Base-by-base conservation (phyloP, 2,797 vertebrate genomes). In the Anabacerthia variegaticeps region DNA sequence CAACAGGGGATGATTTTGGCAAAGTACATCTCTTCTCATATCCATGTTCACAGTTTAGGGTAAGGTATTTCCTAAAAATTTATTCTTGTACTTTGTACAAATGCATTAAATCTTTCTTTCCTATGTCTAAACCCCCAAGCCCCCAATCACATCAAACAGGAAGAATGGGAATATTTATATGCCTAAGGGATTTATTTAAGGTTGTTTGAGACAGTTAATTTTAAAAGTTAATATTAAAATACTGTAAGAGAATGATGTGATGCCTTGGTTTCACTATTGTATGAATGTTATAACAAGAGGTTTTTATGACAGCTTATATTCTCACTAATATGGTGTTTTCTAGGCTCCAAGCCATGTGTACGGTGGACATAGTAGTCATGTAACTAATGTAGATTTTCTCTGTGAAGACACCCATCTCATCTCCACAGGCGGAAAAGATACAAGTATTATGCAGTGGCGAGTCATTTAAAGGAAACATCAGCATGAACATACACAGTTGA, bases 361-460 rank as follows among this genome's bases (percentile, higher is more conserved):
- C 10, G 96, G 99, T 5, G 99, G 99, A 86, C 99, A 99, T 63
- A 99, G 99, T 98, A 99, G 99, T 96, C 99, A 99, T 6, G 99
- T 99, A 97, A 99, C 99, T 97, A 99, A 99, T 11, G 99, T 99
- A 71, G 98, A 98, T 97, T 99, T 99, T 98, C 98, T 99, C 83
- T 97, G 97, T 65, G 98, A 99, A 32, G 99, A 99, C 98, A 98
- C 98, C 97, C 99, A 98, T 97, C 98, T 99, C 97, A 98, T 99
- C 97, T 99, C 99, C 77, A 99, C 99, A 0, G 99, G 99, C 15
- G 99, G 99, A 96, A 99, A 99, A 95, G 99, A 99, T 96, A 99
- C 99, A 84, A 99, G 99, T 89, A 98, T 99, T 97, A 99, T 99
- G 99, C 99, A 99, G 98, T 99, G 99, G 99, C 98, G 99, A 94